Percentiles rank a stretch among this genome's conserved stretches.
phyloP scores from a whole-genome alignment of 2,888 invertebrate genomes.

The Eupeodes luniger region DNA sequence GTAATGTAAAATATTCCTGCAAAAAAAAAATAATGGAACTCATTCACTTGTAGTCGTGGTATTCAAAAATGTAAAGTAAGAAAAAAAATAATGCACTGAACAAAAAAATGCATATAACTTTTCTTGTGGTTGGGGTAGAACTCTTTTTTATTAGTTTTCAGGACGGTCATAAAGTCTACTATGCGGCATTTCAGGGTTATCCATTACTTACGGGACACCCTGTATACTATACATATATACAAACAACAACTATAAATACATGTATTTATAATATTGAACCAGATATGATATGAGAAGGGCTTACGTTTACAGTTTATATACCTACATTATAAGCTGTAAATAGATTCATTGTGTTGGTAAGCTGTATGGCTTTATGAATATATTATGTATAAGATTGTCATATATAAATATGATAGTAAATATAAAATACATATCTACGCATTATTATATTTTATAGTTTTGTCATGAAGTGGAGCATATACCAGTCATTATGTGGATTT shows the following conservation, averaged over 20 bases:
- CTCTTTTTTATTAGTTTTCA: too few relatives aligned
- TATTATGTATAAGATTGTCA: background rate
- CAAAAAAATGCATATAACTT: too few relatives aligned
- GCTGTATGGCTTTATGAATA: background rate
- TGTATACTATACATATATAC: too few relatives aligned
- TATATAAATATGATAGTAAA: background rate
- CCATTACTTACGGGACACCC: too few relatives aligned
- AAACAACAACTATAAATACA: background rate
- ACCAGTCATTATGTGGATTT: conserved; percentile 14
- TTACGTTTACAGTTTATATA: background rate
- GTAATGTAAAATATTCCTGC: too few relatives aligned
- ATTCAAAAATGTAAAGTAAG: too few relatives aligned
- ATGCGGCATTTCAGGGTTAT: too few relatives aligned
- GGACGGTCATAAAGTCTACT: too few relatives aligned
- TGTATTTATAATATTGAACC: background rate
- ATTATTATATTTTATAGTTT: conserved; percentile 41
- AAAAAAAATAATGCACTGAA: too few relatives aligned
- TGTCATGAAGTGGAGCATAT: conserved; percentile 16
- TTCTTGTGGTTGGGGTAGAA: too few relatives aligned
- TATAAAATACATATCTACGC: background rate
- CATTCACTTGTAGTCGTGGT: too few relatives aligned
- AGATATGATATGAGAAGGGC: background rate
- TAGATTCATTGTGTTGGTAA: conserved; percentile 34
- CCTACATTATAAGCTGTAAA: conserved; percentile 11
- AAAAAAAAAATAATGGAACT: too few relatives aligned